Base-by-base conservation (phyloP, 2,797 vertebrate species). In the Cheracebus regulus region DNA sequence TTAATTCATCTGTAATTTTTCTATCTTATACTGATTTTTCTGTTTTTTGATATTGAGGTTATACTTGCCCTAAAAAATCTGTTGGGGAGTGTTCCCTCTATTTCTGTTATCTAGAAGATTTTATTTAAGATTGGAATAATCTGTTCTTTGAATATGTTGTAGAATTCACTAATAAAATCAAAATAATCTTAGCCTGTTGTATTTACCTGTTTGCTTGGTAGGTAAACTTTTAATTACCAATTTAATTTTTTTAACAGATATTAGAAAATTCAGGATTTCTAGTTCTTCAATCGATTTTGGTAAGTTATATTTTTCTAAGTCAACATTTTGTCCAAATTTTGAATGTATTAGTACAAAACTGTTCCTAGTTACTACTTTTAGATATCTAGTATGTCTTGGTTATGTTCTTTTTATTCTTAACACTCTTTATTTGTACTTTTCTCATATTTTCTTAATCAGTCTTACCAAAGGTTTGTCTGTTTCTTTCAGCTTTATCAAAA, bases 161-260 rank as follows among this genome's bases (percentile, higher is more conserved):
- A 48, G 64, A 83, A 67, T 36, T 64, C 83, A 72, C 39, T 57
- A 81, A 52, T 44, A 81, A 92, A 92, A 81, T 80, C 64, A 91
- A 95, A 92, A 92, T 80, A 64, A 95, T 81, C 55, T 92, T 72
- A 95, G 39, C 52, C 46, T 95, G 15, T 73, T 41, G 24, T 75
- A 87, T 81, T 72, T 64, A 64, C n/a, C 76, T 44, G n/a, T 81
- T 92, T 81, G 61, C 19, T 80, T 52, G n/a, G 20, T 75, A 36
- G 9, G 61, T 61, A 73, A 80, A 80, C 17, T 67, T 90, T 95
- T 44, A 90, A 78, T 46, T 78, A 55, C 57, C 67, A n/a, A 90
- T 33, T 85, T 39, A 79, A n/a, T 61, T 76, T 94, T n/a, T 72
- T 82, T 55, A 44, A 70, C 33, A 70, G 26, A 44, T 50, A 61